Evolutionary conservation across 2,888 invertebrate species (phyloP), one percentile per base, ranked within the genome.

Genomic region (Euzetes globulus): DNA sequence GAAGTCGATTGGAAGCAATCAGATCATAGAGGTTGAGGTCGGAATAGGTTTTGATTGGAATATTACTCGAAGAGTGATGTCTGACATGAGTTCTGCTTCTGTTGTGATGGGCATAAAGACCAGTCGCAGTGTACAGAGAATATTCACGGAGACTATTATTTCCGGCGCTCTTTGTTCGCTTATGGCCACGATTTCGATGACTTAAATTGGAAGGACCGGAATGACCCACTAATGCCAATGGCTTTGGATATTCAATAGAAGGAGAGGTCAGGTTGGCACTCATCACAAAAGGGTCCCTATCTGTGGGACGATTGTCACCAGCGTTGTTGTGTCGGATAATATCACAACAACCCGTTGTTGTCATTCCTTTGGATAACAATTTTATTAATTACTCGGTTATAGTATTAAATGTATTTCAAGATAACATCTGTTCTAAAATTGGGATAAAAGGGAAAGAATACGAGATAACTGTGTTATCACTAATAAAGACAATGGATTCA

Each of bases 101-200:
- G 25, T 41, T 33, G 22, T 78, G 78, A 55, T 78, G 78, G 17
- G 78, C 76, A 63, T 78, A 78, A 17, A 78, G 65, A 71, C 78
- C 78, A 75, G 78, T 78, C 13, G 77, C 77, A 17, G 78, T 78
- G 71, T 78, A 78, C n/a, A 78, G 60, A 9, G 78, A 78, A 13
- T 76, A 75, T 15, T 77, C 77, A 27, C 78, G 58, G 19, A 77
- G 77, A 75, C 77, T 75, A 76, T 77, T 78, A 74, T 77, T 77
- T 63, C 78, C 78, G 58, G 78, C 78, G 76, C 78, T 78, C 73
- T 78, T 78, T 45, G 78, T 78, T 72, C 78, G 70, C 58, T 77
- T 76, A 50, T 78, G 78, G 70, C 78, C 77, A 60, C 47, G 65
- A 33, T 11, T 60, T 29, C 47, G 37, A 50, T 60, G 73, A 11